These are phyloP conservation scores for Anableps anableps DNA, from an alignment of 2,797 vertebrate species.

Conservation along the genomic window DNA sequence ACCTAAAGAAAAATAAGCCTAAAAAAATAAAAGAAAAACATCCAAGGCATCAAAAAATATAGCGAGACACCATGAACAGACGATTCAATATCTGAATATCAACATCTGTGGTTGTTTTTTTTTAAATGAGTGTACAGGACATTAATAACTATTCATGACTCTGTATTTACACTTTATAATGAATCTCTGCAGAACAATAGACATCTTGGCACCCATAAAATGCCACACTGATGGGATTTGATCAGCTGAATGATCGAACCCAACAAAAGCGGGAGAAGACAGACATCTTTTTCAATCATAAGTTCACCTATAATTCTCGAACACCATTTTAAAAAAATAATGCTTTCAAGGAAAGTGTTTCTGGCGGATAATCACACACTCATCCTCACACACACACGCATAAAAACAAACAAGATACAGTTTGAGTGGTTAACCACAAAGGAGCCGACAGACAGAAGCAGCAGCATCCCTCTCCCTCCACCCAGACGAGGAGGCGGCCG, in stretches of 20 bases:
- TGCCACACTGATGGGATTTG: slow-evolving; percentile 38
- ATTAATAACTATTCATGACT: slow-evolving; percentile 74
- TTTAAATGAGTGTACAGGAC: slow-evolving; percentile 67
- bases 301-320: slow-evolving; percentile 69
- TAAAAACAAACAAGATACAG: slow-evolving; percentile 49
- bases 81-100: slow-evolving; percentile 56
- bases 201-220: slow-evolving; percentile 49
- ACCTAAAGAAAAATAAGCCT: slow-evolving; percentile 70
- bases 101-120: slow-evolving; percentile 5
- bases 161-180: slow-evolving; percentile 78
- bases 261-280: slow-evolving; percentile 24
- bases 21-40: slow-evolving; percentile 51
- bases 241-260: slow-evolving; percentile 49
- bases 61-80: slow-evolving; percentile 68
- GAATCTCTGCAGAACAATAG: slow-evolving; percentile 64
- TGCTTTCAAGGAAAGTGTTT: slow-evolving; percentile 63
- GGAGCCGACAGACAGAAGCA: slow-evolving; percentile 63
- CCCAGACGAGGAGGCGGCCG: slow-evolving; percentile 28
- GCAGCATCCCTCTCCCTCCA: slow-evolving; percentile 56
- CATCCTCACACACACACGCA: slow-evolving; percentile 7
- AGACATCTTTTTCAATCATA: slow-evolving; percentile 48
- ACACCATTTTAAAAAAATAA: slow-evolving; percentile 71
- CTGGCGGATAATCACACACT: slow-evolving; percentile 13
- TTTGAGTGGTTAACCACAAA: slow-evolving; percentile 75
- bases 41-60: slow-evolving; percentile 70